These are phyloP conservation scores for Myopa testacea DNA, from an alignment of 2,888 invertebrate species.

Conservation along the genomic window DNA sequence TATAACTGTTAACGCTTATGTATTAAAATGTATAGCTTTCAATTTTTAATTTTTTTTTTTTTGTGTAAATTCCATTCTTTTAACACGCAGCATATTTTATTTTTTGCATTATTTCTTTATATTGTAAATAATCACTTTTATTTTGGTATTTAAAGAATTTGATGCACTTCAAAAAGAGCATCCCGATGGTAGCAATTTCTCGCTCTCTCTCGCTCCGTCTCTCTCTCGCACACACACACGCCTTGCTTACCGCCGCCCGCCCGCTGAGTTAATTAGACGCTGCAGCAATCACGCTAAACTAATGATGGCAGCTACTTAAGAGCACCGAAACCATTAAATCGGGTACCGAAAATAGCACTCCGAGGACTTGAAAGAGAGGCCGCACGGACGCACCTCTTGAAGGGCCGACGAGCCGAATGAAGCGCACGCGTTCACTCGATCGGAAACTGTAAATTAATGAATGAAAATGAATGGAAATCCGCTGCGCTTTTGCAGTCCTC, in stretches of 20 bases:
- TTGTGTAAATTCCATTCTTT: too few species aligned
- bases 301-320: neutral
- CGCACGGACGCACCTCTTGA: neutral
- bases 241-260: too few species aligned
- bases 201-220: neutral
- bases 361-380: neutral
- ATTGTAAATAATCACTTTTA: too few species aligned
- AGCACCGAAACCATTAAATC: neutral
- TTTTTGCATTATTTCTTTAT: too few species aligned
- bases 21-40: too few species aligned
- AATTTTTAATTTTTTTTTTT: too few species aligned
- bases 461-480: too few species aligned
- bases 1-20: too few species aligned
- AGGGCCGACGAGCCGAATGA: neutral
- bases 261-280: neutral
- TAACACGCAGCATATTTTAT: too few species aligned
- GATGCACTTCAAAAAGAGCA: slow-evolving; percentile 1
- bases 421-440: neutral
- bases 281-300: too few species aligned
- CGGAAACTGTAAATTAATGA: neutral
- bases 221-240: too few species aligned
- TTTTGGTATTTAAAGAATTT: neutral
- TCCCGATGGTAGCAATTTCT: neutral
- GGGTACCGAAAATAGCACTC: neutral
- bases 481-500: neutral